Evolutionary conservation across 1,140 invertebrate genomes (phyloP).

Genomic region (Drosophila nasuta): DNA sequence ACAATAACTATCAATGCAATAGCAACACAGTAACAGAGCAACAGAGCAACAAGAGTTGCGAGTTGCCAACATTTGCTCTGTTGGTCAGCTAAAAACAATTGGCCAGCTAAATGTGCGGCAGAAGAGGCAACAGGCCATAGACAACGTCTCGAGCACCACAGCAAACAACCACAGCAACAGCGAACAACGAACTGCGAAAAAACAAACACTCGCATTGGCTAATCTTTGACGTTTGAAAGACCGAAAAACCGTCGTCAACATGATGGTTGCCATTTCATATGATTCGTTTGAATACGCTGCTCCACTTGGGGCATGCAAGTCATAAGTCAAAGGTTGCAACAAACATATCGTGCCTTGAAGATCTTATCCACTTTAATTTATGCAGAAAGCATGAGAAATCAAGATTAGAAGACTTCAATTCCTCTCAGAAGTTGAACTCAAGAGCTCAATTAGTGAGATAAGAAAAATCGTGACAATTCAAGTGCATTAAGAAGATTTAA

Average conservation of each 20-base stretch:
- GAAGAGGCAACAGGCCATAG: constrained; percentile 56
- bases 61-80: constrained; percentile 30
- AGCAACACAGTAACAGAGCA: constrained; percentile 41
- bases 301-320: constrained; percentile 2
- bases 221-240: constrained; percentile 67
- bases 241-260: constrained; percentile 62
- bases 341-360: background rate
- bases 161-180: constrained; percentile 3
- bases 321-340: background rate
- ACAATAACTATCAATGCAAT: constrained; percentile 21
- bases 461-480: no score
- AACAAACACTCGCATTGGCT: constrained; percentile 60
- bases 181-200: background rate
- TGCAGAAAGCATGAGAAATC: background rate
- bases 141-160: background rate
- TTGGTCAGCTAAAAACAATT: constrained; percentile 48
- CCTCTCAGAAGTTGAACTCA: no score
- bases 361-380: background rate
- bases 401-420: no score
- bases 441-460: no score
- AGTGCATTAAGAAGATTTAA: no score
- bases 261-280: constrained; percentile 21
- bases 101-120: constrained; percentile 55
- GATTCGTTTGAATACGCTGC: constrained; percentile 12
- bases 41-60: constrained; percentile 42